Conservation (phyloP, 2,113 vertebrate species). For the Ictidomys tridecemlineatus region DNA sequence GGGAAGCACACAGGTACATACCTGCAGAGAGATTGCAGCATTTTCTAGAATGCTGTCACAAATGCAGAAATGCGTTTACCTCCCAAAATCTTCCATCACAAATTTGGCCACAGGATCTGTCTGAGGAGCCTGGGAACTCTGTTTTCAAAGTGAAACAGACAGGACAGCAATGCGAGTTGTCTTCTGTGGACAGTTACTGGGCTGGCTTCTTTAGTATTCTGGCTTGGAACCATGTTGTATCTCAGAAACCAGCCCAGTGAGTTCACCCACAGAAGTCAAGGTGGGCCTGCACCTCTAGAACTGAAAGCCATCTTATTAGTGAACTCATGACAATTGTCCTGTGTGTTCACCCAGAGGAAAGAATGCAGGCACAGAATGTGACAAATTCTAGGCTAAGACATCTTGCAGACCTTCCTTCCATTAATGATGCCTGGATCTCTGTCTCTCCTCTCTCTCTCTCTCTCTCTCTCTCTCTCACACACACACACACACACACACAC, state of each 20-base stretch:
- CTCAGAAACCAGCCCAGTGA: neutral
- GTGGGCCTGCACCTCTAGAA: neutral
- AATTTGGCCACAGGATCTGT: neutral
- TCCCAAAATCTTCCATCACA: neutral
- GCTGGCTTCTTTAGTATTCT: neutral
- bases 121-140: neutral
- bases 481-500: neutral
- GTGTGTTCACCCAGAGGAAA: neutral
- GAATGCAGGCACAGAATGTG: neutral
- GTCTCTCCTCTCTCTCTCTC: neutral
- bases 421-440: neutral
- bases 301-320: neutral
- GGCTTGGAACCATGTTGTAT: neutral
- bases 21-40: fast-evolving
- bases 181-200: neutral
- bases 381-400: neutral
- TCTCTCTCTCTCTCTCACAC: neutral
- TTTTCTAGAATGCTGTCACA: neutral
- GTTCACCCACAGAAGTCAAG: neutral
- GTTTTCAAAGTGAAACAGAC: conserved; percentile 31
- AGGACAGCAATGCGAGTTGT: neutral
- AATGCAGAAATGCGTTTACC: neutral
- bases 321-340: neutral
- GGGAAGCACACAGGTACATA: neutral
- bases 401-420: neutral